Evolutionary conservation across 2,888 invertebrate species (phyloP), one percentile per base, ranked within the genome.

Genomic region (Heliconius sara): DNA sequence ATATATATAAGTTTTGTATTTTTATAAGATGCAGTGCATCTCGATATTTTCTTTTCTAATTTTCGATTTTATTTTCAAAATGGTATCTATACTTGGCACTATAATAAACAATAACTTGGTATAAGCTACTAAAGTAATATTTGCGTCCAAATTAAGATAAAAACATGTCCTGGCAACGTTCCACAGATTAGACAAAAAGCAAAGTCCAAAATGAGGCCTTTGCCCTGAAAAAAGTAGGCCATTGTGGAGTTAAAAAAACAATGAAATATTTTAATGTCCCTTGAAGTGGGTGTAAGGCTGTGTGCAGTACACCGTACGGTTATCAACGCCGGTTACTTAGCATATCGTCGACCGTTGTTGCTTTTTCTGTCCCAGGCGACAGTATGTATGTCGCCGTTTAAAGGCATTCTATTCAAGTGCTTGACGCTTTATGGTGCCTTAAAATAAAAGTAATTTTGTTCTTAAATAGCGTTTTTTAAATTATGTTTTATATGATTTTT

Each of bases 241-340:
- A 81, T 78, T 80, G 81, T 81, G 25, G 81, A 79, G 81, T 78
- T 81, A 83, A 85, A 83, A 39, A 83, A 84, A 83, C 80, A 80
- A 79, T 80, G 79, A 82, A 84, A 83, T 84, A 84, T 85, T 83
- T 81, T 84, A 85, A 85, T 85, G 84, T 83, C 81, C 82, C 82
- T 80, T 83, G 84, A 85, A 85, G 85, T 83, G 84, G 86, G 86
- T 87, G 85, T 86, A 87, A 87, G 88, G 86, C 84, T 81, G 82
- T 83, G 82, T 84, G 80, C 84, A 80, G 78, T 82, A 82, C 77
- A 78, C 81, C 81, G 91, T 91, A 39, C 89, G 87, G 90, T 90
- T 94, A 94, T 95, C 94, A 92, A 88, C 89, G 85, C 84, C 83
- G 89, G 89, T 89, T 91, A 92, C 94, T 95, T 94, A 94, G 94